Percentiles rank a stretch among this genome's conserved stretches.
Evolutionary conservation across 2,888 invertebrate genomes (phyloP).

Genomic region (Protophormia terraenovae): DNA sequence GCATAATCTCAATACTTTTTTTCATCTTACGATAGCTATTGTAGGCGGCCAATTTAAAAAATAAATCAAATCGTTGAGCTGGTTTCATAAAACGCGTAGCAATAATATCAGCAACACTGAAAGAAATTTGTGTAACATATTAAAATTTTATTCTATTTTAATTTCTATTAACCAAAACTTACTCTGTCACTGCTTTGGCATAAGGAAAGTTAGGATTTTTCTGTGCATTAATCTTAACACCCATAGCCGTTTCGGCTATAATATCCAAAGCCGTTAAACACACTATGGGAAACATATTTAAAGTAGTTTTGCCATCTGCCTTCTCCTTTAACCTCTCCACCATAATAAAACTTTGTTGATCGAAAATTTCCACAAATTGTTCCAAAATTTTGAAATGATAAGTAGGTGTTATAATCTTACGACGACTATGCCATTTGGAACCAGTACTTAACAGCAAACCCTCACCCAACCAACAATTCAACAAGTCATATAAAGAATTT

Average conservation of each 20-base stretch:
- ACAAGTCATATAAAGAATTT: conserved; percentile 27
- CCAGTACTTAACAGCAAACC: conserved; percentile 55
- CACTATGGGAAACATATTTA: conserved; percentile 80
- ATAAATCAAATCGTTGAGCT: conserved; percentile 70
- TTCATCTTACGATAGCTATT: conserved; percentile 70
- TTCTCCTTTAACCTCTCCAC: conserved; percentile 82
- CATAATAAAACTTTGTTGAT: conserved; percentile 84
- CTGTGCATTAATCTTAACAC: conserved; percentile 81
- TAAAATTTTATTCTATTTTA: background rate
- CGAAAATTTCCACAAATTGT: conserved; percentile 87
- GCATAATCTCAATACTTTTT: conserved; percentile 74
- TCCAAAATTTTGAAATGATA: conserved; percentile 91
- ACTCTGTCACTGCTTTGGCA: conserved; percentile 87
- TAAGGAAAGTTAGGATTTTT: conserved; percentile 84
- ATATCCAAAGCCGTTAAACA: conserved; percentile 74
- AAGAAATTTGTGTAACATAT: background rate
- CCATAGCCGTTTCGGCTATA: conserved; percentile 73
- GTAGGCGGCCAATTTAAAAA: conserved; percentile 72
- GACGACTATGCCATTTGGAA: conserved; percentile 57
- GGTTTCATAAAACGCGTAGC: conserved; percentile 74
- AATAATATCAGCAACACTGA: conserved; percentile 73
- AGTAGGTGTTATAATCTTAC: conserved; percentile 89
- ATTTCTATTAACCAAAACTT: conserved; percentile 62
- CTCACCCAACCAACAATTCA: conserved; percentile 53
- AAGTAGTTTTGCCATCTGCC: conserved; percentile 75